phyloP scores from a whole-genome alignment of 2,113 vertebrate species.

The Eulemur macaco region DNA sequence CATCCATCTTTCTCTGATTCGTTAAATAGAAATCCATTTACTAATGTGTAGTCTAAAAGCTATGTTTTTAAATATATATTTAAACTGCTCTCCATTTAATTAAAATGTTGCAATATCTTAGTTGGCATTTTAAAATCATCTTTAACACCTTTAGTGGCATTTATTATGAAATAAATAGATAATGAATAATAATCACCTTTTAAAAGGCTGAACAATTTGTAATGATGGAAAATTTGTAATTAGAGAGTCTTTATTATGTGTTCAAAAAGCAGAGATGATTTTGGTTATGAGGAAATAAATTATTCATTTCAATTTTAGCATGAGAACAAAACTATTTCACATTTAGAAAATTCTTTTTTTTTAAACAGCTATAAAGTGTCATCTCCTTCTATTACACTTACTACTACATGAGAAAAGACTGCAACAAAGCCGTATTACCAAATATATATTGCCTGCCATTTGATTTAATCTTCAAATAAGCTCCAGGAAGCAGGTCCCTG shows the following conservation, averaged over 20 bases:
- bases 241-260: slow-evolving; percentile 73
- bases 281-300: slow-evolving; percentile 77
- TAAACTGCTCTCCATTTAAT: slow-evolving; percentile 70
- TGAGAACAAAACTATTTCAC: slow-evolving; percentile 71
- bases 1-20: slow-evolving; percentile 83
- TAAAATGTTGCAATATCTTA: slow-evolving; percentile 52
- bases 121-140: slow-evolving; percentile 70
- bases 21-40: slow-evolving; percentile 80
- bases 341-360: slow-evolving; percentile 75
- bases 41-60: slow-evolving; percentile 74
- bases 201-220: slow-evolving; percentile 73
- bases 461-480: slow-evolving; percentile 90
- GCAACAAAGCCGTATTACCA: slow-evolving; percentile 84
- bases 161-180: slow-evolving; percentile 71
- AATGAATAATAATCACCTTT: slow-evolving; percentile 69
- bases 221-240: slow-evolving; percentile 77
- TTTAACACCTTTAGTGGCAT: slow-evolving; percentile 68
- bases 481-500: slow-evolving; percentile 86
- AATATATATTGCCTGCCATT: slow-evolving; percentile 87
- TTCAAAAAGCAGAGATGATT: slow-evolving; percentile 77
- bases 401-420: slow-evolving; percentile 71
- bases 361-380: slow-evolving; percentile 72
- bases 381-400: slow-evolving; percentile 78
- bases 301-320: slow-evolving; percentile 76
- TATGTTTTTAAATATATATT: slow-evolving; percentile 76